Evolutionary conservation across 2,113 vertebrate species (phyloP).

Genomic region (Alectura lathami): DNA sequence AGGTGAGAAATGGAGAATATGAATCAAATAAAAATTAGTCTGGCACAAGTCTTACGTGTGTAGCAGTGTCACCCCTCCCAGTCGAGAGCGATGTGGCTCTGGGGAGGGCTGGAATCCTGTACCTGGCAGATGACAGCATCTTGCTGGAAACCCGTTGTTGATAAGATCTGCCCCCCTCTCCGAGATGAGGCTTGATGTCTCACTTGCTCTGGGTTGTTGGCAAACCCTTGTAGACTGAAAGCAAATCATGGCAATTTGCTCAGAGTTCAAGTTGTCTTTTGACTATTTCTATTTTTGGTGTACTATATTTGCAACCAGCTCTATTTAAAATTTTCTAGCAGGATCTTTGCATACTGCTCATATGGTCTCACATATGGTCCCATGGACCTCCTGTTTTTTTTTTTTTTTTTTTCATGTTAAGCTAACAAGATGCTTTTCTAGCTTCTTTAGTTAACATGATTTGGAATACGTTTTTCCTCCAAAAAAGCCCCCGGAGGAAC

Average conservation of each 20-base stretch:
- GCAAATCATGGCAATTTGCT: neutral
- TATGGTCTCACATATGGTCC: neutral
- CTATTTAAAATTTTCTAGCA: neutral
- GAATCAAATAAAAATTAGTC: neutral
- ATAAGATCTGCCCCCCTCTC: neutral
- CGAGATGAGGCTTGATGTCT: neutral
- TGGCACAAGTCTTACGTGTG: neutral
- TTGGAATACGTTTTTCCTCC: neutral
- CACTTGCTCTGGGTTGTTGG: neutral
- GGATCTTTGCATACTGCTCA: neutral
- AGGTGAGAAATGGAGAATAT: neutral
- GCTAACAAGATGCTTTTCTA: neutral
- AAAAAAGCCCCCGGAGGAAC: neutral
- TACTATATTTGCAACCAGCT: neutral
- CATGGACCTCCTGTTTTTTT: neutral
- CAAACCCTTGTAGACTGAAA: neutral
- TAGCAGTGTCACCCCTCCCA: neutral
- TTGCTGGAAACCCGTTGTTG: neutral
- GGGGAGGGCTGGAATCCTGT: neutral
- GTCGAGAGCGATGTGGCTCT: neutral
- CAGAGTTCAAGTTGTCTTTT: neutral
- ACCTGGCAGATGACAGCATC: neutral
- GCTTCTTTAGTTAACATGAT: neutral
- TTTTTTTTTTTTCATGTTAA: neutral
- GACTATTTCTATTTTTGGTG: neutral